phyloP scores from a whole-genome alignment of 1,140 invertebrate species.

The Brachionus rotundiformis region DNA sequence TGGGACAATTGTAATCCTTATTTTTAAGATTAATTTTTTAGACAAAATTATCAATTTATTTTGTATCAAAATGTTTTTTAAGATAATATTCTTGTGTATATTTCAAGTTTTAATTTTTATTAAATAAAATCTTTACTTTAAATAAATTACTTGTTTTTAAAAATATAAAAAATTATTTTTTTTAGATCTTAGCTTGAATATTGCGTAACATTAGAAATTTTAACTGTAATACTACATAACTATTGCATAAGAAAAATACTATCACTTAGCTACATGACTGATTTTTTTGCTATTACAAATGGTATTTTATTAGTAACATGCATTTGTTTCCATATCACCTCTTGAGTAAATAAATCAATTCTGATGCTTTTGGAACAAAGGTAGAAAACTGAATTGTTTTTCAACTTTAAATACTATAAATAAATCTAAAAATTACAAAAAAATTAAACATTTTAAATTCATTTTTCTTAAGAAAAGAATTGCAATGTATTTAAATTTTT shows the following conservation, averaged over 20 bases:
- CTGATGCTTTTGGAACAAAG: not conserved
- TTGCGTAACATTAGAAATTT: not conserved
- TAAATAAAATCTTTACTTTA: no score
- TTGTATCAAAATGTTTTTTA: no score
- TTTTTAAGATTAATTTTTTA: no score
- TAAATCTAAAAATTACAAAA: not conserved
- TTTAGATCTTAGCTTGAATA: not conserved
- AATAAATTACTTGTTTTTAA: not conserved
- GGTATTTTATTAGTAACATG: not conserved
- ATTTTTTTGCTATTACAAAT: not conserved
- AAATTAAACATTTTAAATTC: not conserved
- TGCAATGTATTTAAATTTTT: not conserved
- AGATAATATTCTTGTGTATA: no score
- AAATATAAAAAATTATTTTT: not conserved
- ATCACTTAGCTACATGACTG: not conserved
- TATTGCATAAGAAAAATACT: conserved; percentile 23
- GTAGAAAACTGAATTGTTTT: conserved; percentile 1
- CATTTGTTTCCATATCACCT: not conserved
- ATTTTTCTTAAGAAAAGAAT: not conserved
- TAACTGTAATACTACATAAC: not conserved
- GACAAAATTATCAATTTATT: no score
- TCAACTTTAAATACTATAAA: not conserved
- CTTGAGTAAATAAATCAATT: not conserved
- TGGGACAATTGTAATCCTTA: no score
- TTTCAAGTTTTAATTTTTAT: no score